Evolutionary conservation across 2,797 vertebrate genomes (phyloP).

Genomic region (Alauda arvensis): DNA sequence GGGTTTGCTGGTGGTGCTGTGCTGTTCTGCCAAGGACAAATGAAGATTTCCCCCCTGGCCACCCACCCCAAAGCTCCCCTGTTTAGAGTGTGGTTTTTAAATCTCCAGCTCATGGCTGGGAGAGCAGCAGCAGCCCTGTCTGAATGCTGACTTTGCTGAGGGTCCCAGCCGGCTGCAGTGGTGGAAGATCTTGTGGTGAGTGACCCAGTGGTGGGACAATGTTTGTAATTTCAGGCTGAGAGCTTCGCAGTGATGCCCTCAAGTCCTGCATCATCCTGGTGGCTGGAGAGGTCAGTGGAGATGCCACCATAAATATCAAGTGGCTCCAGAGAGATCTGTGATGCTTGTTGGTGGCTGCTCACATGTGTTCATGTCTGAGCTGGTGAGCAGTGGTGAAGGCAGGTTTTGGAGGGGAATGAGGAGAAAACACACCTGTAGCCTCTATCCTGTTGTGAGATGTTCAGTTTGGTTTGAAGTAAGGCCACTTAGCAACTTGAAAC

Average conservation of each 20-base stretch:
- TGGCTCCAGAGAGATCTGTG: background rate
- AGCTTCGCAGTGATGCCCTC: background rate
- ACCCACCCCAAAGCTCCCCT: background rate
- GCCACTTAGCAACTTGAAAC: background rate
- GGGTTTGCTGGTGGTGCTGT: background rate
- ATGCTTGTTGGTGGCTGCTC: background rate
- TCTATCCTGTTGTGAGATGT: background rate
- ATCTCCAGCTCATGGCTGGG: background rate
- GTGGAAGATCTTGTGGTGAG: background rate
- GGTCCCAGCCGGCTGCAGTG: background rate
- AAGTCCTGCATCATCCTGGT: background rate
- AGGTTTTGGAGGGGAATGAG: background rate
- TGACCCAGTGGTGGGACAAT: background rate
- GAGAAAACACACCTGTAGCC: background rate
- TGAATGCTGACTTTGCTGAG: background rate
- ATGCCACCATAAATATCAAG: background rate
- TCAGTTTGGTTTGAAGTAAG: background rate
- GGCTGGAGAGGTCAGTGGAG: background rate
- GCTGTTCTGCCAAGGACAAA: slow-evolving; percentile 26
- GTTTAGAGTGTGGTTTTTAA: background rate
- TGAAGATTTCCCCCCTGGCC: background rate
- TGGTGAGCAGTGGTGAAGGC: accelerated
- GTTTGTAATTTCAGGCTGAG: background rate
- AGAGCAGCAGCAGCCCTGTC: background rate
- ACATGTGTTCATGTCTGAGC: accelerated